Evolutionary conservation across 1,140 invertebrate species (phyloP).

Genomic region (Portunus trituberculatus): DNA sequence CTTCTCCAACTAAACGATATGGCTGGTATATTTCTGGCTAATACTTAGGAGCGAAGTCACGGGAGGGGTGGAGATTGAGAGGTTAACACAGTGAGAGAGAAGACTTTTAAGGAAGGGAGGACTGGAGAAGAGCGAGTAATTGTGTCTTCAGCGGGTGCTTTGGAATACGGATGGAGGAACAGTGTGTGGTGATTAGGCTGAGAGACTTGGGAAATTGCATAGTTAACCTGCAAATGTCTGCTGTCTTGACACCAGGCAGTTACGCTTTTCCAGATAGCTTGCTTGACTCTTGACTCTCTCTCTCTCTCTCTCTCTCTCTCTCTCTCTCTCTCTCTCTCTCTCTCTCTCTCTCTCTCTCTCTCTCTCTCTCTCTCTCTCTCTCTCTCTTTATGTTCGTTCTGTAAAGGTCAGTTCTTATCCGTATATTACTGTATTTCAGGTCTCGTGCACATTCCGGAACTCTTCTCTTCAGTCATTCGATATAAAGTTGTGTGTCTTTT

Average conservation of each 20-base stretch:
- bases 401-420: too few species aligned
- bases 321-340: not conserved
- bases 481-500: too few species aligned
- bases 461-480: too few species aligned
- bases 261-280: not conserved
- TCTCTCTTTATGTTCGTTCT: not conserved
- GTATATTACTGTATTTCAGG: too few species aligned
- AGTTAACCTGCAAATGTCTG: not conserved
- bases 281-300: not conserved
- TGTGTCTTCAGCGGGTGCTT: not conserved
- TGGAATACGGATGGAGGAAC: not conserved
- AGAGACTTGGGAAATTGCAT: not conserved
- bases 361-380: not conserved
- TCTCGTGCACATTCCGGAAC: too few species aligned
- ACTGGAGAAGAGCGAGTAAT: not conserved
- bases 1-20: too few species aligned
- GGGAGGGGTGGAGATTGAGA: not conserved
- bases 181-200: not conserved
- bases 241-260: not conserved
- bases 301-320: conserved; percentile 23
- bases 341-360: not conserved
- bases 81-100: conserved; percentile 25
- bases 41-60: too few species aligned
- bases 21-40: too few species aligned
- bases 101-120: not conserved